Evolutionary conservation across 1,140 invertebrate species (phyloP), one percentile per base, ranked within the genome.

Genomic region (Aphidius gifuensis): DNA sequence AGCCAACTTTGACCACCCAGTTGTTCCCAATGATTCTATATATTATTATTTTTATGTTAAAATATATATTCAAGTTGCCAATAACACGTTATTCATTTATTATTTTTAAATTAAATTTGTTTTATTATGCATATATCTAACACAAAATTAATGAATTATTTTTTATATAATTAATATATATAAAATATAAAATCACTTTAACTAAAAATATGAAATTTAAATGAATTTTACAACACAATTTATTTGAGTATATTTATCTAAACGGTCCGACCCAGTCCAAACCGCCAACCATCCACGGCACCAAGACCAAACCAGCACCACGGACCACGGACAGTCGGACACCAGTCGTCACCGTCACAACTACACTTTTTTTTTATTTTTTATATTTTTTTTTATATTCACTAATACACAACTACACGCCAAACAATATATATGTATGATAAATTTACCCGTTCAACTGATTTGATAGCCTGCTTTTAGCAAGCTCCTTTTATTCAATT

Each of bases 241-340:
- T 16, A 16, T 16, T 16, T 16, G 16, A 16, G 16, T 16, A 32
- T 44, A 47, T 21, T 46, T 39, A 23, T 58, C 48, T 58, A 56
- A 56, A 58, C 61, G 61, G 55, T 51, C 56, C 4, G 23, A 32
- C 23, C 23, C 23, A 32, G 56, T 63, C 61, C 61, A 55, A 63
- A 56, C 61, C 56, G 61, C 56, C 61, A 48, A 58, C 61, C 56
- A 42, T 58, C 61, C 56, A 63, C 61, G 61, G 61, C 47, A 59
- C 58, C 58, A 59, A 32, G 4, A 32, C 23, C 23, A 32, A 32
- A 32, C 23, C 23, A 32, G 23, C 23, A 32, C 23, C 23, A 32
- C 23, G 23, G 4, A 32, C 23, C 4, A 32, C 23, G 23, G 23
- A 32, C 23, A 32, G 23, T 32, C 4, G 23, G 23, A 32, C 53